Conservation (phyloP, 2,113 vertebrate genomes). For the Capreolus pygargus region DNA sequence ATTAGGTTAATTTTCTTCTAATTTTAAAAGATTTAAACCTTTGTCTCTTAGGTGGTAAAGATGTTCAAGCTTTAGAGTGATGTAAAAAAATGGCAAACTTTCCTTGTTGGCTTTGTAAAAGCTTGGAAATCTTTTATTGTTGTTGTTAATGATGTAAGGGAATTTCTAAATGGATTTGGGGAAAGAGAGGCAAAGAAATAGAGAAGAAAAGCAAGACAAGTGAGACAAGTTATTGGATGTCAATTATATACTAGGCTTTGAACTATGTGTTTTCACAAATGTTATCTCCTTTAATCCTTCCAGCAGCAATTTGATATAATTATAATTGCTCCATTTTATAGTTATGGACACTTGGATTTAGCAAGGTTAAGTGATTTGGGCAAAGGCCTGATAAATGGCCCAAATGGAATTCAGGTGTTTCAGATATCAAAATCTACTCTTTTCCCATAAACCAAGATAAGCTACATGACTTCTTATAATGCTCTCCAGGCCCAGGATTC, state of each 20-base stretch:
- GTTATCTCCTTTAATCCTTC: conserved; percentile 39
- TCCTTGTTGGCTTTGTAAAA: not conserved
- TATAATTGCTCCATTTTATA: conserved; percentile 51
- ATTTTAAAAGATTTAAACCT: not conserved
- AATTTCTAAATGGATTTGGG: not conserved
- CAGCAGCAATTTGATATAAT: conserved; percentile 4
- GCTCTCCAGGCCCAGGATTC: not conserved
- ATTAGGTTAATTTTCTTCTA: not conserved
- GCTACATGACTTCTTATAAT: conserved; percentile 38
- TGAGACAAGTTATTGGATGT: not conserved
- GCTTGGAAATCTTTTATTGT: not conserved
- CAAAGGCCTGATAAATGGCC: conserved; percentile 46
- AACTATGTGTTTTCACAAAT: conserved; percentile 30
- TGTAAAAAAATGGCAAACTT: not conserved
- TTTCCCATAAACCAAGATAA: conserved; percentile 51
- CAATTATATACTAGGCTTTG: not conserved
- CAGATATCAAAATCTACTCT: conserved; percentile 27
- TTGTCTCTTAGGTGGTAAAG: not conserved
- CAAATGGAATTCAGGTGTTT: conserved; percentile 51
- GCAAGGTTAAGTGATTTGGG: conserved; percentile 49
- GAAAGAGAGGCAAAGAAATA: not conserved
- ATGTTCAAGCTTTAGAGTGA: not conserved
- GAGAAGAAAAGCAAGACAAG: not conserved
- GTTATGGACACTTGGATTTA: conserved; percentile 42
- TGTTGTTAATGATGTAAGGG: not conserved